Base-by-base conservation (phyloP, 2,888 invertebrate genomes). In the Pterostichus madidus region DNA sequence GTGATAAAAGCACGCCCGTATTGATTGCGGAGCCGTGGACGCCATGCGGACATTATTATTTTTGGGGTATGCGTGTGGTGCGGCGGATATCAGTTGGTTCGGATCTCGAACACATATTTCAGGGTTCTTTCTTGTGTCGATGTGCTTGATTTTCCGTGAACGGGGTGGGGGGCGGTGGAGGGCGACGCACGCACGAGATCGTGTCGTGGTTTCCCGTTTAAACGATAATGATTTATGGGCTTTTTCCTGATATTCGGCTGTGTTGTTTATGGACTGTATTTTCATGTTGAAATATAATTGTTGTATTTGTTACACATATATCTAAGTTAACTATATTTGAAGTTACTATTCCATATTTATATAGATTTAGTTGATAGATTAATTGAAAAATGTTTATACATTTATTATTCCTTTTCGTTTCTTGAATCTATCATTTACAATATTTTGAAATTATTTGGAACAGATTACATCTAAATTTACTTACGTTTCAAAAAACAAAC, bases 31-130 rank as follows among this genome's bases (percentile, higher is more conserved):
- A 35, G 68, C 13, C 46, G 31, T 49, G 81, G 81, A 81, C 81
- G 75, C 59, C 59, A 81, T 81, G 32, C 59, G 81, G 81, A 81
- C 81, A 81, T 75, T 75, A 81, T 81, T 81, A 81, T 81, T 81
- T 39, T 80, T 73, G 59, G 81, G 81, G 39, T 81, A 49, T 81
- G 81, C 81, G 81, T 81, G 81, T 15, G 13, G 11, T n/a, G 15
- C 49, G 56, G 46, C 73, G 44, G 59, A 13, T 81, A 81, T 81
- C 81, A 80, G 75, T 61, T 35, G 31, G 61, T 75, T 81, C 75
- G 75, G 49, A 81, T 81, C 81, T 81, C 31, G 56, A 81, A 61
- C 81, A 61, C 75, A 81, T 81, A 81, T 81, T 81, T 81, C 75
- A 75, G 59, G 35, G 59, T 53, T 75, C 31, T 75, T 81, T 56